phyloP scores from a whole-genome alignment of 2,888 invertebrate genomes.

The Drosophila cyrtoloma region DNA sequence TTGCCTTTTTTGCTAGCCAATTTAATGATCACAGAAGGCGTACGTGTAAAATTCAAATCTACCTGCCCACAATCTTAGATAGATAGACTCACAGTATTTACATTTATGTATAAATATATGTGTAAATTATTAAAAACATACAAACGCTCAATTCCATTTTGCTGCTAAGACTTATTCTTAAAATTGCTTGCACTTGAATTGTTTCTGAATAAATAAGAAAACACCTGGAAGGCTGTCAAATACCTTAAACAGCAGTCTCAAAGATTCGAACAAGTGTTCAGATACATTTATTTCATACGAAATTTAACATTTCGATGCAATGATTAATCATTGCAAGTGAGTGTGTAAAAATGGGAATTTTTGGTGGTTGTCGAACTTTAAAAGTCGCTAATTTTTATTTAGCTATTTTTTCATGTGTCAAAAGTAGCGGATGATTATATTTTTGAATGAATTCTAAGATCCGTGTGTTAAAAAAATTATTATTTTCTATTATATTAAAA shows the following conservation, averaged over 20 bases:
- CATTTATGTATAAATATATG: not conserved
- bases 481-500: too few relatives aligned
- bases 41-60: slow-evolving; percentile 37
- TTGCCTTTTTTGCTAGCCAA: slow-evolving; percentile 66
- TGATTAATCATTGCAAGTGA: slow-evolving; percentile 8
- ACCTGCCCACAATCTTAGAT: slow-evolving; percentile 45
- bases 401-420: not conserved
- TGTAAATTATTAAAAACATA: not conserved
- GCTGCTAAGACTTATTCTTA: slow-evolving; percentile 4
- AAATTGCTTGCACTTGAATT: slow-evolving; percentile 31
- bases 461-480: too few relatives aligned
- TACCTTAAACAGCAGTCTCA: slow-evolving; percentile 30
- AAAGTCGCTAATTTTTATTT: not conserved
- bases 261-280: slow-evolving; percentile 27
- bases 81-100: not conserved
- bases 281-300: not conserved
- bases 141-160: not conserved
- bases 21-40: slow-evolving; percentile 38
- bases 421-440: not conserved
- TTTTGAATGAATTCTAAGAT: not conserved
- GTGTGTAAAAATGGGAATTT: slow-evolving; percentile 14
- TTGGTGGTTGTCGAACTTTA: not conserved
- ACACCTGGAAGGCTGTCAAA: slow-evolving; percentile 47
- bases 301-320: slow-evolving; percentile 23
- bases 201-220: slow-evolving; percentile 24